Evolutionary conservation across 2,888 invertebrate genomes (phyloP).

Genomic region (Timema cristinae): DNA sequence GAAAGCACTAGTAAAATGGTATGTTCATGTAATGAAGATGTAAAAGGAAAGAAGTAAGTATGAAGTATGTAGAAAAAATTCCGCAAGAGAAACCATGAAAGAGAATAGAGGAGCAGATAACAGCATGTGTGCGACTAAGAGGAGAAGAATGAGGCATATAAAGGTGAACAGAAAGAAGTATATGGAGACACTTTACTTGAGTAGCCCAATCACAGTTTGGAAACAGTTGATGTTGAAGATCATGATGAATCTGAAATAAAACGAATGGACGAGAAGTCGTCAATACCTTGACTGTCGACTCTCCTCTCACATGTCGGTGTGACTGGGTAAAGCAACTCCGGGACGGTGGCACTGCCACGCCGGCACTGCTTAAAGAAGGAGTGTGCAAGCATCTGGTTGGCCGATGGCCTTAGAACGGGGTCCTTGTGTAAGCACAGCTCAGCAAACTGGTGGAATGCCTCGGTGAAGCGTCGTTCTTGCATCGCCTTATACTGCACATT

Average conservation of each 20-base stretch:
- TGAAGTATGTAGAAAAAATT: no score
- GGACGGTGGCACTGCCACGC: slow-evolving; percentile 49
- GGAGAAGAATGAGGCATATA: no score
- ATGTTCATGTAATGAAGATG: no score
- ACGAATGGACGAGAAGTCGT: background rate
- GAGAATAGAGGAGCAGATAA: no score
- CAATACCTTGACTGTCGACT: slow-evolving; percentile 49
- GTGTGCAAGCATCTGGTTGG: slow-evolving; percentile 65
- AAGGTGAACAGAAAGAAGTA: no score
- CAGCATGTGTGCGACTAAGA: no score
- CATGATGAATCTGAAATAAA: background rate
- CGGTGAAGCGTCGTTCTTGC: slow-evolving; percentile 60
- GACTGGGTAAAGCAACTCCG: slow-evolving; percentile 64
- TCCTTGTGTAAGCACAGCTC: slow-evolving; percentile 68
- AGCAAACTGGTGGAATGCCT: slow-evolving; percentile 72
- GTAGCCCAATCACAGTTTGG: no score
- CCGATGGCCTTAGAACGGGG: slow-evolving; percentile 64
- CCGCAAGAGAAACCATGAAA: no score
- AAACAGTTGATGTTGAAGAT: background rate
- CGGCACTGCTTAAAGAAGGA: slow-evolving; percentile 72
- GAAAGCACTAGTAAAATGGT: no score
- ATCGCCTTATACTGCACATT: slow-evolving; percentile 37
- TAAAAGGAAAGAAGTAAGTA: no score
- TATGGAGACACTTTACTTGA: no score
- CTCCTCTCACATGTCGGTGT: slow-evolving; percentile 60